Percentiles rank a stretch among this genome's conserved stretches.
Evolutionary conservation across 1,140 invertebrate species (phyloP).

Genomic region (Nomia melanderi): DNA sequence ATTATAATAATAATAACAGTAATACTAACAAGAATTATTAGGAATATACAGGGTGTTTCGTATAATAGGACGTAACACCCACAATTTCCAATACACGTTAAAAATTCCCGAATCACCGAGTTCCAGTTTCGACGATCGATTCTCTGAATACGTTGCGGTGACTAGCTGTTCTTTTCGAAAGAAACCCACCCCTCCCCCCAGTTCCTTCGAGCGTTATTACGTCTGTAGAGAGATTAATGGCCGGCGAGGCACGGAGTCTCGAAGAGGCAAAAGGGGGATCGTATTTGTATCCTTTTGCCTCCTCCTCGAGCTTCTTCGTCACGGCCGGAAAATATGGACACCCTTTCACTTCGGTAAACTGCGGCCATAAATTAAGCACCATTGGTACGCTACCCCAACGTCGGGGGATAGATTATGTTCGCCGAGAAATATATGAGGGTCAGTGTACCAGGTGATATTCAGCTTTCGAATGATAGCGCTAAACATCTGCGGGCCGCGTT

Average conservation of each 20-base stretch:
- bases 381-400: neutral
- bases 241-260: neutral
- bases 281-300: neutral
- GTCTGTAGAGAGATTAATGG: neutral
- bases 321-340: neutral
- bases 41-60: too few relatives aligned
- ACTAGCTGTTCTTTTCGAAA: neutral
- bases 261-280: neutral
- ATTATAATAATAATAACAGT: too few relatives aligned
- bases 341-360: neutral
- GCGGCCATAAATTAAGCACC: neutral
- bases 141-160: neutral
- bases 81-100: neutral
- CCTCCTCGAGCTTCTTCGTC: neutral
- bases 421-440: conserved; percentile 9
- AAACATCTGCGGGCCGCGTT: conserved; percentile 7
- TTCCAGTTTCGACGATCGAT: neutral
- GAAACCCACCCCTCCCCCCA: neutral
- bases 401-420: neutral
- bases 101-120: neutral
- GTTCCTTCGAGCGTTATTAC: neutral
- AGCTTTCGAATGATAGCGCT: neutral
- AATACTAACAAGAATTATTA: too few relatives aligned
- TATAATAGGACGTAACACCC: too few relatives aligned
- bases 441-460: conserved; percentile 8